Percentiles rank a stretch among this genome's conserved stretches.
phyloP scores from a whole-genome alignment of 2,797 vertebrate genomes.

The Vultur gryphus region DNA sequence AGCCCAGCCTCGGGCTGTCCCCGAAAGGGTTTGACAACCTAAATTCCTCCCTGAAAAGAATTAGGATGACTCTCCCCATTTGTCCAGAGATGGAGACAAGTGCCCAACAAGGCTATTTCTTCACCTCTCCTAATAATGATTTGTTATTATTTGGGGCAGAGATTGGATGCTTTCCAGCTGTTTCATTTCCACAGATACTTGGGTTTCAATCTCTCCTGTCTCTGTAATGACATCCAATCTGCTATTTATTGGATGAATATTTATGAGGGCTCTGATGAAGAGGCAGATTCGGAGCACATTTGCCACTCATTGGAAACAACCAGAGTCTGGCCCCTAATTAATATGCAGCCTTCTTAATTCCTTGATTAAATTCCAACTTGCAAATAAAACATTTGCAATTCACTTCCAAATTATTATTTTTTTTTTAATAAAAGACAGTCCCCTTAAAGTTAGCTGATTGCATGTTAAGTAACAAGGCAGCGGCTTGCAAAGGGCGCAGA shows the following conservation, averaged over 20 bases:
- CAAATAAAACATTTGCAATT: constrained; percentile 18
- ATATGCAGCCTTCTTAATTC: neutral
- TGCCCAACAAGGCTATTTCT: neutral
- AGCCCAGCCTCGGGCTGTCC: neutral
- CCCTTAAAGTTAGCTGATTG: neutral
- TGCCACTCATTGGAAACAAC: neutral
- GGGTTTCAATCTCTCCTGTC: neutral
- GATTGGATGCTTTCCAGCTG: neutral
- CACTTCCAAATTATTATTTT: neutral
- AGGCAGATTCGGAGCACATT: neutral
- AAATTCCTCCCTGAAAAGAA: neutral
- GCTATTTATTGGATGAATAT: neutral
- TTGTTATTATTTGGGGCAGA: neutral
- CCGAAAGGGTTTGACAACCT: accelerated
- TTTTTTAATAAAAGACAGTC: neutral
- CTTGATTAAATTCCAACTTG: constrained; percentile 16
- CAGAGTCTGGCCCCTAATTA: neutral
- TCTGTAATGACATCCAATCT: neutral
- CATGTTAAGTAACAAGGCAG: neutral
- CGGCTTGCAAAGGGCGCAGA: neutral
- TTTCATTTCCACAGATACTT: neutral
- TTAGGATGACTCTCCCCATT: neutral
- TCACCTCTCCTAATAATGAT: neutral
- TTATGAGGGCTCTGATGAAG: constrained; percentile 29
- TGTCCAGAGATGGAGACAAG: neutral